Evolutionary conservation across 2,113 vertebrate genomes (phyloP), one percentile per base, ranked within the genome.

Genomic region (Ameiurus melas): DNA sequence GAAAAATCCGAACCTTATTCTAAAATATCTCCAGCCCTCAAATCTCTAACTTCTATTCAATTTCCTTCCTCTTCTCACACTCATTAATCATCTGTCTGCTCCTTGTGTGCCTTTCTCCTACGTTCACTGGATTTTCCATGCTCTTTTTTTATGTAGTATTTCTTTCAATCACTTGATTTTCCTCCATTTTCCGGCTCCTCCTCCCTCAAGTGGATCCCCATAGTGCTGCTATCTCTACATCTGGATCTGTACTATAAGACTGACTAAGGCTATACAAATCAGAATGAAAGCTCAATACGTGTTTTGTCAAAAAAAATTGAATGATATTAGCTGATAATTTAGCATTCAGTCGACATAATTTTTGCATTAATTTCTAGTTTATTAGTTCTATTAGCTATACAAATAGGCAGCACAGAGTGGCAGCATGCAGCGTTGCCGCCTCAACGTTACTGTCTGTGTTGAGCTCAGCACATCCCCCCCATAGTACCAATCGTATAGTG

Each of bases 191-290:
- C 68, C 27, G 60, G 79, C 53, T 89, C 30, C 47, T 88, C 62
- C 60, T 78, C 66, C 58, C 85, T 84, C 73, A 90, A 90, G 91
- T 85, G 81, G 30, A 30, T 82, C 83, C 87, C 91, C 90, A 92
- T 79, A 90, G 88, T 88, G 88, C 85, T 82, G 22, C 90, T 91
- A 92, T 93, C 89, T 83, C 86, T 85, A 90, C 91, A 92, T 94
- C 91, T 93, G 92, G 91, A 93, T 89, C 85, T 88, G 83, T 89
- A 89, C 88, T 93, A 92, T 93, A 91, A 90, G 91, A 92, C 60
- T 81, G 73, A 75, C 55, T 62, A 53, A 53, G 10, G 4, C 51
- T 39, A 58, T 82, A 30, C 30, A 70, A 81, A 87, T 57, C 30
- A 6, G 62, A 57, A 81, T 71, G n/a, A 87, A 70, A 22, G 77